phyloP scores from a whole-genome alignment of 2,113 vertebrate genomes.

The Sminthopsis crassicaudata region DNA sequence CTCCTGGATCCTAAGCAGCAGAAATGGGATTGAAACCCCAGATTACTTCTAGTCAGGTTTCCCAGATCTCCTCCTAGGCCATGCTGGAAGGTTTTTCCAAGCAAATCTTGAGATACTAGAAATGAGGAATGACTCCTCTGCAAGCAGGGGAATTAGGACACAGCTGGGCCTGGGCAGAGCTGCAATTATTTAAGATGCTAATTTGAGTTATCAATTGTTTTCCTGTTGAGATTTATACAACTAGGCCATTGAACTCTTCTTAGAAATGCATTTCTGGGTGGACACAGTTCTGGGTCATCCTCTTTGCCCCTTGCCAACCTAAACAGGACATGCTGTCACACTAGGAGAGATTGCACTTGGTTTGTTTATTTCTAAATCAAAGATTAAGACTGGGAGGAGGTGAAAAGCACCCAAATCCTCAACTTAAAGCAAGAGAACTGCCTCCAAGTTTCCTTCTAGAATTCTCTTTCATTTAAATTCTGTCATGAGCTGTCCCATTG shows the following conservation, averaged over 20 bases:
- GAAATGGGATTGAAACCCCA: background rate
- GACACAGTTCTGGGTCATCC: conserved; percentile 6
- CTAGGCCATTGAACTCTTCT: conserved; percentile 21
- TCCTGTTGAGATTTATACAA: rapidly evolving
- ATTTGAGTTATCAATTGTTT: background rate
- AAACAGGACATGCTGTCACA: conserved; percentile 51
- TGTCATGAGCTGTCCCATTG: background rate
- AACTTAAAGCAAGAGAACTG: background rate
- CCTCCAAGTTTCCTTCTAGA: background rate
- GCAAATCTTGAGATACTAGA: background rate
- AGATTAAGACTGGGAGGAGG: conserved; percentile 6
- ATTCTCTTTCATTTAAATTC: background rate
- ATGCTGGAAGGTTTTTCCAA: background rate
- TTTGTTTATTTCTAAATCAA: conserved; percentile 47
- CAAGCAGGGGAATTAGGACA: background rate
- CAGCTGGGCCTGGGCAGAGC: no score
- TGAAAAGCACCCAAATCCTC: conserved; percentile 19
- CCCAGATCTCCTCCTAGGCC: background rate
- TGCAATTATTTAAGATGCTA: background rate
- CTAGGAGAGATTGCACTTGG: conserved; percentile 22
- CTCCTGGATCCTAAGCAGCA: background rate
- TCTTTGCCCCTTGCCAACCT: conserved; percentile 1
- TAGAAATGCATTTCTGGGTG: conserved; percentile 17
- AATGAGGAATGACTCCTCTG: background rate
- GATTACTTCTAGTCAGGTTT: background rate